phyloP scores from a whole-genome alignment of 2,888 invertebrate species.

The Cheiracanthium punctorium region DNA sequence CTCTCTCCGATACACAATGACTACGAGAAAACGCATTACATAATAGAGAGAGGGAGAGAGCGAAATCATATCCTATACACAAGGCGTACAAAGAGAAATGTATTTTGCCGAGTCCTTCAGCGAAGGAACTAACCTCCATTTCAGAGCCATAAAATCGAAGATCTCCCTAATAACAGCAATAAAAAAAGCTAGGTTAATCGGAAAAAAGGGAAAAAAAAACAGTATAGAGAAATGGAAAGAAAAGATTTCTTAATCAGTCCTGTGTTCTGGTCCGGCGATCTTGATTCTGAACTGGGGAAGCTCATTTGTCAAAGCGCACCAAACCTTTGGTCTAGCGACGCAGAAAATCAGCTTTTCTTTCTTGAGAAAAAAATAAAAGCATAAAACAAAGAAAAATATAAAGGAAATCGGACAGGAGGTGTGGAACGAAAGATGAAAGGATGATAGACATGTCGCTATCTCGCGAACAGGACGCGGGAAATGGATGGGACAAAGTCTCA shows the following conservation, averaged over 20 bases:
- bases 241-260: constrained; percentile 24
- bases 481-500: too few relatives aligned
- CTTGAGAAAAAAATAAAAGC: too few relatives aligned
- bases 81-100: too few relatives aligned
- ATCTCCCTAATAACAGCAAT: background rate
- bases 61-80: too few relatives aligned
- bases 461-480: background rate
- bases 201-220: background rate
- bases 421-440: background rate
- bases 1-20: background rate
- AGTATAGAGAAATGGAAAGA: background rate
- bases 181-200: background rate
- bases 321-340: constrained; percentile 20
- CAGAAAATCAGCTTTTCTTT: constrained; percentile 35
- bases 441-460: background rate
- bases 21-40: background rate
- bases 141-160: background rate
- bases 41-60: too few relatives aligned
- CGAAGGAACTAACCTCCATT: background rate
- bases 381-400: too few relatives aligned
- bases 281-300: background rate
- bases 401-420: background rate
- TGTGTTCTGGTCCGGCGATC: constrained; percentile 32
- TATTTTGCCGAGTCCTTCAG: too few relatives aligned
- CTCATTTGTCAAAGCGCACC: constrained; percentile 36